Evolutionary conservation across 2,888 invertebrate species (phyloP).

Genomic region (Stictocephala bisonia): DNA sequence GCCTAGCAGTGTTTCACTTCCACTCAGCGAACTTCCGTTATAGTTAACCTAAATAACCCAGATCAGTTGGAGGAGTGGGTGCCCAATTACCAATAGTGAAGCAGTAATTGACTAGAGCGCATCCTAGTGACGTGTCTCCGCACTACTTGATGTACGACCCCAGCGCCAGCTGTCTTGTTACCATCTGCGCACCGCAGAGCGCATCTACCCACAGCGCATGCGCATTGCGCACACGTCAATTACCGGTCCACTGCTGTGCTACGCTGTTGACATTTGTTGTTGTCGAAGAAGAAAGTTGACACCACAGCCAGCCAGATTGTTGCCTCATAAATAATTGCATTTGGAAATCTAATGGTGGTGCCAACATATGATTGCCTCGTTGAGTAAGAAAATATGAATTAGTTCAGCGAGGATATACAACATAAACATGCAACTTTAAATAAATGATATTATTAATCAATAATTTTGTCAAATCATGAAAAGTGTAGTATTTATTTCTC

Average conservation of each 20-base stretch:
- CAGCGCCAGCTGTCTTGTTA: conserved; percentile 29
- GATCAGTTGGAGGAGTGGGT: too few relatives aligned
- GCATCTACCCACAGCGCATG: conserved; percentile 4
- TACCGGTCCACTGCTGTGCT: conserved; percentile 20
- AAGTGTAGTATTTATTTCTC: too few relatives aligned
- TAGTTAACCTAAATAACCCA: too few relatives aligned
- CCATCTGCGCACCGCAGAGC: not conserved
- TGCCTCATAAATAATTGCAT: not conserved
- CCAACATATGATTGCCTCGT: too few relatives aligned
- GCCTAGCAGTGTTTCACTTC: too few relatives aligned
- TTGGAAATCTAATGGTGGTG: conserved; percentile 10
- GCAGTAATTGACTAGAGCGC: conserved; percentile 34
- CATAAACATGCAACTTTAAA: too few relatives aligned
- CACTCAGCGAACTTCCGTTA: too few relatives aligned
- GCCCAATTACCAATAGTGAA: conserved; percentile 33
- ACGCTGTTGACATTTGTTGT: conserved; percentile 39
- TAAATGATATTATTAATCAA: too few relatives aligned
- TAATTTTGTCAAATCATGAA: too few relatives aligned
- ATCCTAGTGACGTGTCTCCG: not conserved
- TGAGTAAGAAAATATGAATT: too few relatives aligned
- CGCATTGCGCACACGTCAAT: conserved; percentile 28
- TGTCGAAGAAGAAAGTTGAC: conserved; percentile 32
- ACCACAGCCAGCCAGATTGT: conserved; percentile 10
- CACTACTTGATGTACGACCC: conserved; percentile 1
- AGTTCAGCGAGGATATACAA: too few relatives aligned